Base-by-base conservation (phyloP, 2,113 vertebrate species). In the Pelmatolapia mariae region DNA sequence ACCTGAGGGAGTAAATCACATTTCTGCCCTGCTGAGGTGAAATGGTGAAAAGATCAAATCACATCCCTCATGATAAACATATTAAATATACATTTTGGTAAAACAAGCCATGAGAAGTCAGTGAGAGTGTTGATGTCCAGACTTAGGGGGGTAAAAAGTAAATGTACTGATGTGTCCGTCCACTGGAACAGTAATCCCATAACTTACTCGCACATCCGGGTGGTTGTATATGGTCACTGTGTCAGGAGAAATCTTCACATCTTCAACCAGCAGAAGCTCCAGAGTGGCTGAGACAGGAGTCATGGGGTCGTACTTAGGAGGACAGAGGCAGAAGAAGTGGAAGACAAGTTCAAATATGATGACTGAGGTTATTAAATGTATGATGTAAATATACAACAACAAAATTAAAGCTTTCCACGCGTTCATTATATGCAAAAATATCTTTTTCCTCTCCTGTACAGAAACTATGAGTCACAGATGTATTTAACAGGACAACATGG, bases 211-310 rank as follows among this genome's bases (percentile, higher is more conserved):
- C 43, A 98, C 50, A 0, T 96, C 93, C 1, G 98, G 98, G 84
- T 99, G 98, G 95, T 98, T 99, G 93, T 99, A 99, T 90, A 99
- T 95, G 57, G 97, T 98, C 84, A 98, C 29, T 6, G 88, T 86
- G 7, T 95, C 81, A 0, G 98, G 98, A 59, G 85, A 97, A 83
- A 99, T 97, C 80, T 92, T 97, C 31, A 99, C 97, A 81, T 98
- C 98, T 89, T 98, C 98, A 71, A 99, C 98, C 31, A 99, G 94
- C n/a, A 99, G 95, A 45, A 99, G 97, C 3, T 99, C 98, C 61
- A 98, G 91, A 52, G 96, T 97, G 78, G 97, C 97, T 3, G 97
- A 97, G 68, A 98, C 96, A 0, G 97, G 96, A 4, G 92, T 93
- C n/a, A 98, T 86, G 10, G 94, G 90, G 18, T 97, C 96, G 10